A percentile compares a stretch with the other conserved stretches of the same genome.
Evolutionary conservation across 1,140 invertebrate genomes (phyloP).

Genomic region (Centruroides sculpturatus): DNA sequence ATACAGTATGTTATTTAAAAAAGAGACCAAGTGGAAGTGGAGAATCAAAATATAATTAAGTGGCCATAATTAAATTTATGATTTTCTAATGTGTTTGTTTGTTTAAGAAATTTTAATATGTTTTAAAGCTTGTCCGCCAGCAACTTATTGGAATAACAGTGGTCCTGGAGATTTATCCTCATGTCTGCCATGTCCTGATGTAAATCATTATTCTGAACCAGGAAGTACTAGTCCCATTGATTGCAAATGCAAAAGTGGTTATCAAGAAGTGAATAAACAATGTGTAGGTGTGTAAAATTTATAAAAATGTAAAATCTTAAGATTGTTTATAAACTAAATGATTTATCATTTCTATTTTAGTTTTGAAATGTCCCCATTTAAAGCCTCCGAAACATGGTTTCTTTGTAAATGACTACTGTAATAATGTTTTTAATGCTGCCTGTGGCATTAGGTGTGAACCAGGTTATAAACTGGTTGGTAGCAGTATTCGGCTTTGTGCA

Average conservation of each 20-base stretch:
- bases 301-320: not conserved
- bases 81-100: too few species aligned
- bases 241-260: conserved; percentile 45
- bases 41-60: too few species aligned
- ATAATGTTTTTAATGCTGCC: conserved; percentile 48
- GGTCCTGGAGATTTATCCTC: conserved; percentile 36
- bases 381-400: conserved; percentile 46
- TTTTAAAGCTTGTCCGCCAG: conserved; percentile 30
- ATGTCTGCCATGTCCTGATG: conserved; percentile 47
- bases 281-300: conserved; percentile 34
- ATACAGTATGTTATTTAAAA: too few species aligned
- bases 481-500: conserved; percentile 47
- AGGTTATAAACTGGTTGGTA: conserved; percentile 46
- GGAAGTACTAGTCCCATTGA: conserved; percentile 37
- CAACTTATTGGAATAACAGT: conserved; percentile 30
- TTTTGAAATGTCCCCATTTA: conserved; percentile 43
- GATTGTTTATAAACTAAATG: not conserved
- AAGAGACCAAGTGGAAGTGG: too few species aligned
- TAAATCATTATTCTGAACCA: conserved; percentile 40
- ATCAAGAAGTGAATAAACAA: conserved; percentile 28
- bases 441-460: conserved; percentile 51
- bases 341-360: conserved; percentile 24
- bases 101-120: too few species aligned
- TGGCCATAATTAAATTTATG: too few species aligned
- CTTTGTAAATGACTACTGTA: conserved; percentile 48